Evolutionary conservation across 2,888 invertebrate genomes (phyloP).

Genomic region (Galeopsomyia nigrocyanea): DNA sequence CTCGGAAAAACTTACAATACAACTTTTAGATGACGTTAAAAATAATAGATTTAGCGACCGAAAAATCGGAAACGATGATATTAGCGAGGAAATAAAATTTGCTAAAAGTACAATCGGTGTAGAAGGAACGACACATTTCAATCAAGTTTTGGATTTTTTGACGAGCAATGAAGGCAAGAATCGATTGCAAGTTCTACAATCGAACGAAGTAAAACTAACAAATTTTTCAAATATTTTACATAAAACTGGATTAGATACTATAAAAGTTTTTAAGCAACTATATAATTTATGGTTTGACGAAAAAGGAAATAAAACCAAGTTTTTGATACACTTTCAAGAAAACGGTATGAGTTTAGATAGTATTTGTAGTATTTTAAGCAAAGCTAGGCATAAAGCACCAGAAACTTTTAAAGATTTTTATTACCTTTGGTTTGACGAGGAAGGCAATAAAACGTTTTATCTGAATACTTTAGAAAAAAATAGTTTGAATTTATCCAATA

Average conservation of each 20-base stretch:
- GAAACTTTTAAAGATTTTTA: conserved; percentile 51
- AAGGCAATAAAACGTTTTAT: conserved; percentile 40
- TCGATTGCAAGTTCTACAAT: conserved; percentile 15
- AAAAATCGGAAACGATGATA: conserved; percentile 46
- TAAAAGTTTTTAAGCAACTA: conserved; percentile 50
- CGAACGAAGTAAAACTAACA: conserved; percentile 23
- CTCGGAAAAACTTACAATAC: conserved; percentile 49
- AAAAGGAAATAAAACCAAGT: conserved; percentile 37
- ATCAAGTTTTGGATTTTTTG: conserved; percentile 19
- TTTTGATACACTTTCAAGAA: conserved; percentile 40
- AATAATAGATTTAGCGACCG: conserved; percentile 52
- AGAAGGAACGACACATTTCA: not conserved
- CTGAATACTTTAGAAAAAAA: conserved; percentile 45
- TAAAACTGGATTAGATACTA: conserved; percentile 47
- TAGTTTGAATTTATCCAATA: conserved; percentile 39
- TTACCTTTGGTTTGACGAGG: conserved; percentile 50
- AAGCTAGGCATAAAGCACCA: conserved; percentile 47
- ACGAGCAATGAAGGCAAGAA: conserved; percentile 24
- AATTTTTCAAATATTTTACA: conserved; percentile 47
- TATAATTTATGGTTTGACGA: conserved; percentile 54
- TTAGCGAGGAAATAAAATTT: conserved; percentile 49
- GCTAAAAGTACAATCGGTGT: conserved; percentile 31
- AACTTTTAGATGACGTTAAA: conserved; percentile 53
- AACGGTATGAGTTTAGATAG: conserved; percentile 49
- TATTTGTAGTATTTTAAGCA: conserved; percentile 54